These are phyloP conservation scores for Keiferia lycopersicella DNA, from an alignment of 2,888 invertebrate genomes.

Conservation along the genomic window DNA sequence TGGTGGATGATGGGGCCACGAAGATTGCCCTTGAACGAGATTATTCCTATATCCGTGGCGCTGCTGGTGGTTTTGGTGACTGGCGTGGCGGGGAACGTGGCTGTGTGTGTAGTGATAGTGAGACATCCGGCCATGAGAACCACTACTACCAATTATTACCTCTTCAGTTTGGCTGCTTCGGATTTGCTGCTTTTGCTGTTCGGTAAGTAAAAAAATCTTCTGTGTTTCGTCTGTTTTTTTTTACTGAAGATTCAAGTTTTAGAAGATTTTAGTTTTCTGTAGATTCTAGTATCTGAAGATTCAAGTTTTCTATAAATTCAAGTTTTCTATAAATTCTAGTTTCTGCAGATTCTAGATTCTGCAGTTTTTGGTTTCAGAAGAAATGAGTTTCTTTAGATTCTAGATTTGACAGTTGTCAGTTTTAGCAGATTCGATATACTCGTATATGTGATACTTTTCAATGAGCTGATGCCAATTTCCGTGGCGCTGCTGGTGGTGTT, in stretches of 20 bases:
- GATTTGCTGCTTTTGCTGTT: conserved; percentile 90
- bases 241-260: too few relatives aligned
- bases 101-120: conserved; percentile 92
- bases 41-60: conserved; percentile 83
- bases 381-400: not conserved
- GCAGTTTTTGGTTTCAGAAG: too few relatives aligned
- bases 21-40: conserved; percentile 78
- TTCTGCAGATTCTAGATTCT: too few relatives aligned
- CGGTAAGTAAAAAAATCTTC: conserved; percentile 82
- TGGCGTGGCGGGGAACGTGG: conserved; percentile 91
- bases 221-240: not conserved
- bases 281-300: too few relatives aligned
- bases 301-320: too few relatives aligned
- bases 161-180: conserved; percentile 93
- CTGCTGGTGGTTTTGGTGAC: conserved; percentile 90
- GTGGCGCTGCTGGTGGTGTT: conserved; percentile 89
- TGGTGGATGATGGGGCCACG: conserved; percentile 83
- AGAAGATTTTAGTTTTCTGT: too few relatives aligned
- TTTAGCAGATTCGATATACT: conserved; percentile 76
- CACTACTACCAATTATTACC: conserved; percentile 95
- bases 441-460: too few relatives aligned
- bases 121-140: conserved; percentile 92
- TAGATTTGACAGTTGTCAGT: too few relatives aligned
- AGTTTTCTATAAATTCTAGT: too few relatives aligned
- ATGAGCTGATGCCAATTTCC: conserved; percentile 80